Conservation (phyloP, 2,888 invertebrate species). For the Heliconius charithonia region DNA sequence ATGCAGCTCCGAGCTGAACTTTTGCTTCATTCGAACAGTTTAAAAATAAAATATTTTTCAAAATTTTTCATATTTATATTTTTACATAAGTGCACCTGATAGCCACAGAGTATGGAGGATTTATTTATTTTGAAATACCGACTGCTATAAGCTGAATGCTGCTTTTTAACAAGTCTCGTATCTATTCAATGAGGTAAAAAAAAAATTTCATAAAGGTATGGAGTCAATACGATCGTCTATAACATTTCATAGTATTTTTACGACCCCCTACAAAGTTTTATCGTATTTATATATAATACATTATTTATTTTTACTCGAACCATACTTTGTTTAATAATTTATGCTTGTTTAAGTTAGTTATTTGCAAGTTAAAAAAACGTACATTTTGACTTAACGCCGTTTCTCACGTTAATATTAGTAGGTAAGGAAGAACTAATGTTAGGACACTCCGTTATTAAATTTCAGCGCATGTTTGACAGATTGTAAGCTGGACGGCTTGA, state of each 20-base stretch:
- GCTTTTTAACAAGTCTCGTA: slow-evolving; percentile 1
- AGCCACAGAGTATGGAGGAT: neutral
- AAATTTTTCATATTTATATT: slow-evolving; percentile 22
- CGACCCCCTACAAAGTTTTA: neutral
- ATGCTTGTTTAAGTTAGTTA: neutral
- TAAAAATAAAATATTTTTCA: slow-evolving; percentile 21
- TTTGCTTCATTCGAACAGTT: slow-evolving; percentile 28
- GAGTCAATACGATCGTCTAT: neutral
- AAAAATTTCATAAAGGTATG: neutral
- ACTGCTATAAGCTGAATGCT: neutral
- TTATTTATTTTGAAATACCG: slow-evolving; percentile 19
- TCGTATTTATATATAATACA: slow-evolving; percentile 1
- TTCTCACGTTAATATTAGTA: neutral
- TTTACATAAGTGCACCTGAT: slow-evolving; percentile 18
- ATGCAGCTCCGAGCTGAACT: slow-evolving; percentile 30
- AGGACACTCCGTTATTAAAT: no score
- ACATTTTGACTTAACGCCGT: neutral
- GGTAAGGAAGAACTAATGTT: neutral
- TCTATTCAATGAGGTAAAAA: slow-evolving; percentile 5
- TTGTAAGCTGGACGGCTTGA: neutral
- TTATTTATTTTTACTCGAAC: neutral
- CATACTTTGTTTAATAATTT: neutral
- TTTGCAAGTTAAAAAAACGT: neutral
- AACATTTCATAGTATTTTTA: slow-evolving; percentile 4
- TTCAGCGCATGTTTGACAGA: neutral